These are phyloP conservation scores for Furcifer pardalis DNA, from an alignment of 2,797 vertebrate species.

Conservation along the genomic window DNA sequence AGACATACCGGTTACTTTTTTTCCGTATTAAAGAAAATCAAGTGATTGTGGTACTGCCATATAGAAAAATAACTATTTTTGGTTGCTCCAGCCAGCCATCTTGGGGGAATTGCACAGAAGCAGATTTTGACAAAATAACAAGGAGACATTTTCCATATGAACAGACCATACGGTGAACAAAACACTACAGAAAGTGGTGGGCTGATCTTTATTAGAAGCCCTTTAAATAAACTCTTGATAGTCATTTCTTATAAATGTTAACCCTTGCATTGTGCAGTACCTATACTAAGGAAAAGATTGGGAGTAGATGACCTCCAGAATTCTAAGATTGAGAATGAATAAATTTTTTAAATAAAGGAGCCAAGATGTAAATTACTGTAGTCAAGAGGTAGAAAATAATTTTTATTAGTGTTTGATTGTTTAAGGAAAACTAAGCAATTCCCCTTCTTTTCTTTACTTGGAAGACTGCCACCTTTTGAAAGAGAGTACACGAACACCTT, in stretches of 20 bases:
- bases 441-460: neutral
- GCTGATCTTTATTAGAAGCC: neutral
- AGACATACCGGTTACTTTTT: no score
- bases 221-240: neutral
- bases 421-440: neutral
- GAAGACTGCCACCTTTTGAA: neutral
- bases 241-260: neutral
- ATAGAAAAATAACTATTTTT: neutral
- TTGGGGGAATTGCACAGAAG: neutral
- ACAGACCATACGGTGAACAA: neutral
- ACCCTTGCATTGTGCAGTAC: neutral
- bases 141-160: neutral
- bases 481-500: neutral
- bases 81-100: neutral
- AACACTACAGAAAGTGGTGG: neutral
- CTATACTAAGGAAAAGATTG: neutral
- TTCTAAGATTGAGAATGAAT: no score
- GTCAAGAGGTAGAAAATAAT: neutral
- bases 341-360: no score
- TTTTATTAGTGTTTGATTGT: neutral
- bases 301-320: no score
- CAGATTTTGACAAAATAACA: neutral
- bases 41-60: neutral
- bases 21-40: neutral
- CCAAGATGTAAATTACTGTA: no score